Evolutionary conservation across 2,797 vertebrate species (phyloP), one percentile per base, ranked within the genome.

Genomic region (Acanthis flammea): DNA sequence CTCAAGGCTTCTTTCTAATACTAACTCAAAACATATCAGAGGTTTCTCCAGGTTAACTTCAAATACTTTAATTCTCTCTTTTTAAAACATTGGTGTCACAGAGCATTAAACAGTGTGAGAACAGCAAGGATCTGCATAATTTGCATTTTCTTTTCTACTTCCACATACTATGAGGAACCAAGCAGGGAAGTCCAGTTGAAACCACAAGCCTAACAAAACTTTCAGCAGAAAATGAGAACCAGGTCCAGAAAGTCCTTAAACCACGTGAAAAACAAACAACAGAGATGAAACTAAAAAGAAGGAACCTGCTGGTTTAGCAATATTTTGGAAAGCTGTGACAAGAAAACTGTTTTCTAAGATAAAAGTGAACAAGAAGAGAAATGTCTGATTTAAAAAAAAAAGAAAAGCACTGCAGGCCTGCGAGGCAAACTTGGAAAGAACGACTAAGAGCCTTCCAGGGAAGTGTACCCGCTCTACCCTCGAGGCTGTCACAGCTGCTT

Each of bases 181-280:
- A 88, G 67, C 37, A 66, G 44, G 39, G 55, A 79, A 85, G 78
- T 79, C 39, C 53, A 51, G n/a, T 0, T 82, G 80, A 94, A 92
- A 95, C 66, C 55, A 73, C 39, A 92, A 91, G 41, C 30, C 37
- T 42, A 73, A 67, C 33, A 86, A 88, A 67, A 87, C 18, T 66
- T 88, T 14, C 10, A 27, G n/a, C 45, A 80, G 63, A 88, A 93
- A 95, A 94, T 6, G 60, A 75, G 77, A 95, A 92, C 65, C 83
- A 63, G 10, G 24, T 74, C 45, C 54, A 55, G 39, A 67, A 70
- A 88, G 54, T 39, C 67, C 55, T 93, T 53, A 84, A 84, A 50
- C 7, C 77, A 82, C 2, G 0, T 33, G 41, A 48, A 81, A 86
- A 78, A 44, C 19, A 55, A 75, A 75, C 25, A 67, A 10, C 15